Evolutionary conservation across 2,888 invertebrate species (phyloP), one percentile per base, ranked within the genome.

Genomic region (Heliconius aoede): DNA sequence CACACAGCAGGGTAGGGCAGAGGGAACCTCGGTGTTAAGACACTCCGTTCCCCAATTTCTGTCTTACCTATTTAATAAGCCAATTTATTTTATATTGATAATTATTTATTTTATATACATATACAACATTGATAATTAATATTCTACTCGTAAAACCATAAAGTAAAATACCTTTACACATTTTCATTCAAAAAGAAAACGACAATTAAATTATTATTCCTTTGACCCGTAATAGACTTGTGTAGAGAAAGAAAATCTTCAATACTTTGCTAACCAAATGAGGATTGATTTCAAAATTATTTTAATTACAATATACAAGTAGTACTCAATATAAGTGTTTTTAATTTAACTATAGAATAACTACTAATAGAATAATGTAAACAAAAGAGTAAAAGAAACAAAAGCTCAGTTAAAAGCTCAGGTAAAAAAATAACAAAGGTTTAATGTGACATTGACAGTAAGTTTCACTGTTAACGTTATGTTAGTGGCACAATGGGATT

Each of bases 401-500:
- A 79, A 69, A 74, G 67, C 61, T 36, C 62, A 62, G 46, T 0
- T 74, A 78, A 77, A 69, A 79, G 74, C 60, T 60, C 21, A 18
- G 60, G 72, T 72, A 74, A 26, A 72, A 76, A 74, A 74, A 75
- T 28, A 60, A 67, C 51, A 79, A 65, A 68, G 61, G 84, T 80
- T 80, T 80, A 82, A 83, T 82, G 80, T 79, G 80, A 87, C 86
- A 89, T 86, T 78, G 81, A 83, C 86, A 82, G 85, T 87, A 87
- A 74, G 74, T 78, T 72, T 74, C 72, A 74, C 71, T 71, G 77
- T 71, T 72, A 32, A 72, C n/a, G 68, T 68, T 32, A 69, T 55
- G 69, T 51, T 69, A 69, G 32, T 69, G 30, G 81, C 83, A 90
- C 89, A 91, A 90, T 88, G 80, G 36, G 87, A 85, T 87, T 86